Evolutionary conservation across 2,888 invertebrate species (phyloP), one percentile per base, ranked within the genome.

Genomic region (Agrotis exclamationis): DNA sequence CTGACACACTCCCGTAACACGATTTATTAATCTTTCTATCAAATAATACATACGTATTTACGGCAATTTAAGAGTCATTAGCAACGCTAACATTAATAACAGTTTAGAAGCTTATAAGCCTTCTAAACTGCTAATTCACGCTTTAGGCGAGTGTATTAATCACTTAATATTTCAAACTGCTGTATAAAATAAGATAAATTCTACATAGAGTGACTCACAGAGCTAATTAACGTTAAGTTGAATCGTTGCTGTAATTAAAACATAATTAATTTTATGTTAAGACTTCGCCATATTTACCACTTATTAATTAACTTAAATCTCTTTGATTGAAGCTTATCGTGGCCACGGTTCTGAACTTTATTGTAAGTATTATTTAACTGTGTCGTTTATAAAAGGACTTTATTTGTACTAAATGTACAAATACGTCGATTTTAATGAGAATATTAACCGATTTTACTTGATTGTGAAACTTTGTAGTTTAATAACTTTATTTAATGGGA

Each of bases 361-460:
- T 51, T 24, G 24, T 18, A 45, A 62, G 44, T 66, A 56, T n/a
- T 33, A n/a, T 9, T 2, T 33, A 51, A 39, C 53, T 59, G 18
- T 20, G 20, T n/a, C 11, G 33, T 44, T 56, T 33, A 63, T 64
- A 44, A 48, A 62, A 62, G 47, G 28, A 64, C 45, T 60, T 76
- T 47, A 63, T 14, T 54, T 14, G 50, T 59, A 77, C n/a, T 54
- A 59, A 64, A 68, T 44, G 24, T 44, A 65, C 69, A 69, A 74
- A 72, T 69, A 76, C 24, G 69, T 56, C 63, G 22, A 64, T 67
- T 70, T 79, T 63, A 74, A 82, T 76, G 71, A 58, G 78, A 83
- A 70, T 77, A 83, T 90, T 86, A 89, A 86, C 82, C 86, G 83
- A 86, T 88, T 86, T 71, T 80, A 79, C 74, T 86, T 87, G 85